Conservation (phyloP, 2,888 invertebrate genomes). For the Drosophila percnosoma region DNA sequence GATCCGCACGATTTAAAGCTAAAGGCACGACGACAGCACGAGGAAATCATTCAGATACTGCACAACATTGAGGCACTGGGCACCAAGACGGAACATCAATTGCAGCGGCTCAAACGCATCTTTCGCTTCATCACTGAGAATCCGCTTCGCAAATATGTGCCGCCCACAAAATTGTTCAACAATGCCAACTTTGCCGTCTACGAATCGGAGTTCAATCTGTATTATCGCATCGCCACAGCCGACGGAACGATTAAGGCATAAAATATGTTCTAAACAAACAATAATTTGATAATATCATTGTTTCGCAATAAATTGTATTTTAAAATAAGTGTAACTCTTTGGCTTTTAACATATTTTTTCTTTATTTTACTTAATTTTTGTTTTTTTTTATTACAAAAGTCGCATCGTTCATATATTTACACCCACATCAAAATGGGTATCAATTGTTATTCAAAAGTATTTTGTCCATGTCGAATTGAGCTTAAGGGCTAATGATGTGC, state of each 20-base stretch:
- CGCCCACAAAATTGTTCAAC: conserved; percentile 73
- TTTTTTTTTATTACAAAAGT: conserved; percentile 67
- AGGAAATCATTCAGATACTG: conserved; percentile 79
- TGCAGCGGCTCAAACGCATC: conserved; percentile 74
- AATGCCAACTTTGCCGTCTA: conserved; percentile 82
- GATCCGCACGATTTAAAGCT: conserved; percentile 73
- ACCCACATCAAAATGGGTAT: conserved; percentile 65
- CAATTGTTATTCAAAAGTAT: conserved; percentile 51
- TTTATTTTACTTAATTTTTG: conserved; percentile 52
- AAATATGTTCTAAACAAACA: background rate
- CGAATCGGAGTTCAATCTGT: conserved; percentile 83
- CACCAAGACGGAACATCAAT: conserved; percentile 70
- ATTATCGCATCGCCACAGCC: conserved; percentile 84
- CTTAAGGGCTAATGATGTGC: conserved; percentile 65
- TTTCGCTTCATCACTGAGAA: conserved; percentile 81
- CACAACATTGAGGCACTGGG: conserved; percentile 80
- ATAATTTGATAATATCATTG: background rate
- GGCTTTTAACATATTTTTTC: conserved; percentile 54
- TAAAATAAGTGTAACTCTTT: background rate
- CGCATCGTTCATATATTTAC: conserved; percentile 63
- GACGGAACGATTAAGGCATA: conserved; percentile 68
- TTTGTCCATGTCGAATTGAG: conserved; percentile 39
- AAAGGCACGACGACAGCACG: conserved; percentile 75
- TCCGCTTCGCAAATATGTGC: conserved; percentile 82
- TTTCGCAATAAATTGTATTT: conserved; percentile 1